Conservation (phyloP, 2,888 invertebrate species). For the Cremastinae sp. region DNA sequence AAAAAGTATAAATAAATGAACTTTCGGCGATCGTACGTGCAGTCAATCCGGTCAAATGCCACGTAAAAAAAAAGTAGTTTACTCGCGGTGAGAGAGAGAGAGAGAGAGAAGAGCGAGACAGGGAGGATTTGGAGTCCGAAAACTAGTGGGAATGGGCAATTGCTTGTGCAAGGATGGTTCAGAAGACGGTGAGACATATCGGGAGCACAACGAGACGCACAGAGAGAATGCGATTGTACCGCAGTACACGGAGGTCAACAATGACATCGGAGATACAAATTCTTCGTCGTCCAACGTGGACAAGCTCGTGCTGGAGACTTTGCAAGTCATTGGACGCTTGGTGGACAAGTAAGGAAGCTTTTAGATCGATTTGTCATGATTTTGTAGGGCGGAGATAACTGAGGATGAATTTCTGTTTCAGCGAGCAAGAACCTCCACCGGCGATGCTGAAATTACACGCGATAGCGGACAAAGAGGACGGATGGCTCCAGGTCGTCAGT, state of each 20-base stretch:
- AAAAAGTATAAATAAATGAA: constrained; percentile 45
- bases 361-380: neutral
- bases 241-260: constrained; percentile 72
- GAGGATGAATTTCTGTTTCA: constrained; percentile 74
- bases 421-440: constrained; percentile 93
- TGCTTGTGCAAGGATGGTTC: constrained; percentile 88
- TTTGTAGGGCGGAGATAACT: no score
- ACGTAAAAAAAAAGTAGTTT: constrained; percentile 58
- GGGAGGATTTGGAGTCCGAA: constrained; percentile 59
- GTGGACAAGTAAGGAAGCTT: constrained; percentile 88
- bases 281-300: constrained; percentile 83
- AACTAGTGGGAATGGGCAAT: constrained; percentile 85
- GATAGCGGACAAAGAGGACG: constrained; percentile 94
- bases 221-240: constrained; percentile 74
- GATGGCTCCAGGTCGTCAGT: constrained; percentile 93
- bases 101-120: constrained; percentile 45
- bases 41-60: constrained; percentile 54
- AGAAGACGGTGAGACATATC: constrained; percentile 81
- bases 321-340: constrained; percentile 89
- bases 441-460: constrained; percentile 91
- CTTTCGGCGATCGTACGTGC: constrained; percentile 12
- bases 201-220: constrained; percentile 69
- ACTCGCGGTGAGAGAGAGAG: constrained; percentile 27
- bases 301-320: constrained; percentile 89
- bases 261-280: constrained; percentile 67